Conservation (phyloP, 2,797 vertebrate species). For the Peromyscus nudipes region DNA sequence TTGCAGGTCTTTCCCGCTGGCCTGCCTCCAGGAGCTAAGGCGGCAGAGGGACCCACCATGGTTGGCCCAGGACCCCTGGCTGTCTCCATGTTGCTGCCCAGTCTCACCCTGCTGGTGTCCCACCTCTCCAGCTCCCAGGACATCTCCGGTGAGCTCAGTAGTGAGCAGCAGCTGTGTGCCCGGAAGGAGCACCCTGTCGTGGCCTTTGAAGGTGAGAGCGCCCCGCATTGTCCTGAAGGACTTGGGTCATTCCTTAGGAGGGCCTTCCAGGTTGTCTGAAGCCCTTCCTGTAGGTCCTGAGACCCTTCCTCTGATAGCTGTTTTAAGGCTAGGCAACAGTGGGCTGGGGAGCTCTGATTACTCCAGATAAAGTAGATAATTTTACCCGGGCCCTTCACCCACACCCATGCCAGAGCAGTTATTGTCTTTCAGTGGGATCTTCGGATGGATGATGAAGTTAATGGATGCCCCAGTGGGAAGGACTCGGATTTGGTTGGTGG, state of each 20-base stretch:
- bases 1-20: conserved; percentile 90
- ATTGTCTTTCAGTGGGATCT: not conserved
- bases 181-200: conserved; percentile 95
- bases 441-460: not conserved
- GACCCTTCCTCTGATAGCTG: not conserved
- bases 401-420: not conserved
- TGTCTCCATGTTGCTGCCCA: conserved; percentile 90
- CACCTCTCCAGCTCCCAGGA: conserved; percentile 90
- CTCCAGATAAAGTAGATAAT: not conserved
- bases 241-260: not conserved
- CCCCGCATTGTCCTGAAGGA: not conserved
- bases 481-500: not conserved
- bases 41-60: conserved; percentile 92
- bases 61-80: conserved; percentile 91
- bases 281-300: not conserved
- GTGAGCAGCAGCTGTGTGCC: conserved; percentile 90
- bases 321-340: not conserved
- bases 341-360: not conserved
- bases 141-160: conserved; percentile 82
- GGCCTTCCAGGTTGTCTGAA: not conserved
- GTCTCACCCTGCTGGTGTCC: conserved; percentile 90
- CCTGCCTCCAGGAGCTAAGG: conserved; percentile 92
- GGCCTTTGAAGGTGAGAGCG: conserved; percentile 94
- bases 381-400: not conserved
- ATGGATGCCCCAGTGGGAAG: not conserved